Evolutionary conservation across 92 coral and sea anemone genomes (phyloP), one percentile per base, ranked within the genome.

Genomic region (Epizoanthus ramosus): DNA sequence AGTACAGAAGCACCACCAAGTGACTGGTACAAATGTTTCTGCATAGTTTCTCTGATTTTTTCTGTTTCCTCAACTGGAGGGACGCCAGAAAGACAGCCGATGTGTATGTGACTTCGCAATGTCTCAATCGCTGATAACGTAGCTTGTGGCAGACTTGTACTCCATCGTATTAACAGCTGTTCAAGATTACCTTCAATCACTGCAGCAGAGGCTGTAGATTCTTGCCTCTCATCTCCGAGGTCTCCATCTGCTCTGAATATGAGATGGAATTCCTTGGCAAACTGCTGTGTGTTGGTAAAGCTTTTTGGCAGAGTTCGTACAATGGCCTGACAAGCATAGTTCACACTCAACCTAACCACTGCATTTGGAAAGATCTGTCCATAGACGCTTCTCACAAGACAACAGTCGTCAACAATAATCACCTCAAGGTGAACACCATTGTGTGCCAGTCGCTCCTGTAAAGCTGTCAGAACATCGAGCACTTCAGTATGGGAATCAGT

Each of bases 21-120:
- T 2, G 92, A 85, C 47, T 89, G 87, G 10, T 87, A 71, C 12
- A 93, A 67, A 71, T 86, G 91, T 24, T 89, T 79, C 52, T 90
- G 97, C 23, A 93, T 63, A 9, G 91, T 64, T 57, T 93, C 97
- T 63, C 92, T 88, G 57, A 77, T 77, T 17, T 74, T 69, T 31
- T 88, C 94, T 8, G 94, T 93, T 60, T 93, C 97, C 39, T 85
- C 87, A 23, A 93, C 97, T 24, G 83, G 83, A 16, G 92, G 92
- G 41, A 93, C 91, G 15, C 69, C 91, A 15, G 93, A 92, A 0
- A 92, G 82, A 74, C 97, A 92, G 18, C 90, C 92, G 18, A 76
- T 89, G 35, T 43, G 75, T 10, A 92, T 88, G 70, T 92, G 96
- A 39, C 86, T 87, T 24, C 86, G 66, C 12, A 92, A 81, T 59